Evolutionary conservation across 1,140 invertebrate genomes (phyloP), one percentile per base, ranked within the genome.

Genomic region (Pemphigus obesinymphae): DNA sequence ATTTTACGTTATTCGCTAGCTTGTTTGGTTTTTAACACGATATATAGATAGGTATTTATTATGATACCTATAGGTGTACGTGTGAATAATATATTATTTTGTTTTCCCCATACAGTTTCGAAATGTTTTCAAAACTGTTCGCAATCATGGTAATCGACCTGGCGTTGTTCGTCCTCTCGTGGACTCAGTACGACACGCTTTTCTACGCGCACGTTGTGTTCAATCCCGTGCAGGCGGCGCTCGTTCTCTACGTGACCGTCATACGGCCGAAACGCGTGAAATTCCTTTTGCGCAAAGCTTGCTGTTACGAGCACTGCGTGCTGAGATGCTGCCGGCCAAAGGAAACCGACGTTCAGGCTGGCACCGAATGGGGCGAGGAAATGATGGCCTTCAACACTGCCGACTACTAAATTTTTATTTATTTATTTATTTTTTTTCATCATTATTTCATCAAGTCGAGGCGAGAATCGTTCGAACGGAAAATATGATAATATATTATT

Each of bases 291-390:
- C 89, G 91, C 61, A 94, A 94, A 86, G 92, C 92, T 61, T 94
- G 92, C 86, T 93, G 92, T 85, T 92, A 92, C 85, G 90, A 90
- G 20, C 86, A 85, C 80, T 89, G 88, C 82, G 82, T 86, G 43
- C 88, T 86, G 82, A 86, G 88, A 40, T 91, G 90, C 82, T 91
- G 89, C 83, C 86, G 87, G 55, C 87, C 87, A 4, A 70, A 83
- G 17, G 90, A 91, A 82, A 90, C 92, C 0, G 88, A 90, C 48
- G 88, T 87, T 5, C 88, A 88, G 37, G 86, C 89, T 7, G 89
- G 91, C 0, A 91, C 90, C 2, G 93, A 95, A 84, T 95, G 93
- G 93, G 94, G 93, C 7, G 94, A 95, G 86, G 94, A 95, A 88
- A 91, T 95, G 92, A 84, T 85, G 83, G 84, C 85, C 1, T 85